Evolutionary conservation across 2,888 invertebrate species (phyloP).

Genomic region (Ennomos quercinarius): DNA sequence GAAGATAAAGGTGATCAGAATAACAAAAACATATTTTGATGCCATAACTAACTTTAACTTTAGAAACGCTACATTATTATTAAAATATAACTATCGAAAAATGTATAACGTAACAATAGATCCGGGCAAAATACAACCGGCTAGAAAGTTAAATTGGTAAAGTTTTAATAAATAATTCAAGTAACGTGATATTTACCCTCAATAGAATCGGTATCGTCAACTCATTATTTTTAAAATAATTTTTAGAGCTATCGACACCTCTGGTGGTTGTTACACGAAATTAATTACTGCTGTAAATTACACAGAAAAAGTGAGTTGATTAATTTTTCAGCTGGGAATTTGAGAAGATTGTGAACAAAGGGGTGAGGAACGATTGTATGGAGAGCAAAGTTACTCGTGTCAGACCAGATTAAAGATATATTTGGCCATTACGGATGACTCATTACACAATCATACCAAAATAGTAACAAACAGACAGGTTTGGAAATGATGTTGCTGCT

Average conservation of each 20-base stretch:
- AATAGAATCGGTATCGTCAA: slow-evolving; percentile 51
- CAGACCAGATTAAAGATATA: slow-evolving; percentile 24
- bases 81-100: slow-evolving; percentile 5
- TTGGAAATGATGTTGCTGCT: slow-evolving; percentile 58
- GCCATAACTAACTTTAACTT: not conserved
- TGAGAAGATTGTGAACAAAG: slow-evolving; percentile 78
- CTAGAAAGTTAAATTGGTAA: slow-evolving; percentile 21
- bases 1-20: slow-evolving; percentile 2
- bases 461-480: slow-evolving; percentile 37
- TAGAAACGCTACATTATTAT: not conserved
- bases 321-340: slow-evolving; percentile 73
- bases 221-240: slow-evolving; percentile 71
- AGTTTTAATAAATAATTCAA: slow-evolving; percentile 39
- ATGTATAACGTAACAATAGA: not conserved
- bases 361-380: slow-evolving; percentile 50
- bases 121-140: slow-evolving; percentile 6
- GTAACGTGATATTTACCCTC: slow-evolving; percentile 59
- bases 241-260: slow-evolving; percentile 77
- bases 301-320: slow-evolving; percentile 68
- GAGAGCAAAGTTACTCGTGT: slow-evolving; percentile 15
- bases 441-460: slow-evolving; percentile 47
- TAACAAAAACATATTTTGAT: slow-evolving; percentile 2
- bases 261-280: slow-evolving; percentile 63
- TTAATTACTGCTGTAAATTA: slow-evolving; percentile 74
- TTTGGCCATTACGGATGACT: slow-evolving; percentile 30